A percentile compares a stretch with the other conserved stretches of the same genome.
Evolutionary conservation across 2,113 vertebrate genomes (phyloP).

Genomic region (Rhizomys pruinosus): DNA sequence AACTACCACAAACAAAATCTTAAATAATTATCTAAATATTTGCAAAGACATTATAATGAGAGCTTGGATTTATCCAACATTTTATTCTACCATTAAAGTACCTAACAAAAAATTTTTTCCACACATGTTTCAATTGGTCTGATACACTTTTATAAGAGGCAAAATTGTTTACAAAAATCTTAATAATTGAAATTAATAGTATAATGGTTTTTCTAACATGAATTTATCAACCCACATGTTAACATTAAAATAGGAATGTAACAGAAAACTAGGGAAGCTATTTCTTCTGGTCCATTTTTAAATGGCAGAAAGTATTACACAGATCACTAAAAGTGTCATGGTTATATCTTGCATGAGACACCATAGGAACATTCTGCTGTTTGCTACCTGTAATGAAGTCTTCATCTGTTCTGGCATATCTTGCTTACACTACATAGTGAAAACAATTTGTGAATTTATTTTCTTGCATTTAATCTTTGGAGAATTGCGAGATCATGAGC

Average conservation of each 20-base stretch:
- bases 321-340: background rate
- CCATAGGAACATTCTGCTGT: rapidly evolving
- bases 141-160: background rate
- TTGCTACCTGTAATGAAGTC: slow-evolving; percentile 28
- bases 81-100: background rate
- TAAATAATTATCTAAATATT: background rate
- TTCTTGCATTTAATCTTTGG: background rate
- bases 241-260: background rate
- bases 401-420: background rate
- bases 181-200: background rate
- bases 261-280: background rate
- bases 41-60: background rate
- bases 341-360: background rate
- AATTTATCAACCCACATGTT: background rate
- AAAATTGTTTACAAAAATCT: background rate
- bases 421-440: background rate
- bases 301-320: background rate
- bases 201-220: background rate
- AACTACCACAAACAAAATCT: background rate
- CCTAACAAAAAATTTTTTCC: background rate
- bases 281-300: background rate
- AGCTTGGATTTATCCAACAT: background rate
- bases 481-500: background rate
- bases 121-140: background rate
- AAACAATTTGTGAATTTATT: slow-evolving; percentile 1